Conservation (phyloP, 2,888 invertebrate species). For the Ganaspis brasiliensis region DNA sequence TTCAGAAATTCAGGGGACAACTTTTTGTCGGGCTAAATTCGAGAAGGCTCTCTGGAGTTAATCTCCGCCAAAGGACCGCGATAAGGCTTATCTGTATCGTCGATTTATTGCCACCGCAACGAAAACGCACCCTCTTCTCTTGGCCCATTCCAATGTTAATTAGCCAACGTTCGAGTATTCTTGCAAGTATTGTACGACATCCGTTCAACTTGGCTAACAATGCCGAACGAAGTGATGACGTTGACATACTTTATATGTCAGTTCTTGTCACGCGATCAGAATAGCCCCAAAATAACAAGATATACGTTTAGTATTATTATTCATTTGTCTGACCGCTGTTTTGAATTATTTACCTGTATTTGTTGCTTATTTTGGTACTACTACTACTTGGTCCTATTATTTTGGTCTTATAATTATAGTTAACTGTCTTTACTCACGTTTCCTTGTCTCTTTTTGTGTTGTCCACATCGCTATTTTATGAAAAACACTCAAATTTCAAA, state of each 20-base stretch:
- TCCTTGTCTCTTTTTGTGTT: no score
- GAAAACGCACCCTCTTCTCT: slow-evolving; percentile 75
- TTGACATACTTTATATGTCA: slow-evolving; percentile 73
- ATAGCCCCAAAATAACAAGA: slow-evolving; percentile 47
- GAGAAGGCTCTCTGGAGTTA: slow-evolving; percentile 66
- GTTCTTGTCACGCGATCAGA: slow-evolving; percentile 64
- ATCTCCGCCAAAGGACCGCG: slow-evolving; percentile 73
- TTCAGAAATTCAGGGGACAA: slow-evolving; percentile 22
- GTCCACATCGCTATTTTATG: no score
- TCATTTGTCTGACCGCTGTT: neutral
- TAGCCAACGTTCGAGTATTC: slow-evolving; percentile 68
- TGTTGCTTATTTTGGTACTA: no score
- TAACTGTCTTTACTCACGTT: no score
- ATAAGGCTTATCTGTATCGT: slow-evolving; percentile 77
- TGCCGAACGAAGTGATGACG: slow-evolving; percentile 75
- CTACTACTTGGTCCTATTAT: no score
- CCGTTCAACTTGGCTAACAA: slow-evolving; percentile 67
- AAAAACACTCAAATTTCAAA: no score
- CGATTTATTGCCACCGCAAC: slow-evolving; percentile 76
- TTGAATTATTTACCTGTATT: no score
- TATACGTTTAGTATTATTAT: slow-evolving; percentile 1
- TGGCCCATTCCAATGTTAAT: slow-evolving; percentile 77
- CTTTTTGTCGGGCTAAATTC: slow-evolving; percentile 28
- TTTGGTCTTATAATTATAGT: no score
- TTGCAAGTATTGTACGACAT: slow-evolving; percentile 68